Evolutionary conservation across 2,113 vertebrate genomes (phyloP).

Genomic region (Pygoscelis antarcticus): DNA sequence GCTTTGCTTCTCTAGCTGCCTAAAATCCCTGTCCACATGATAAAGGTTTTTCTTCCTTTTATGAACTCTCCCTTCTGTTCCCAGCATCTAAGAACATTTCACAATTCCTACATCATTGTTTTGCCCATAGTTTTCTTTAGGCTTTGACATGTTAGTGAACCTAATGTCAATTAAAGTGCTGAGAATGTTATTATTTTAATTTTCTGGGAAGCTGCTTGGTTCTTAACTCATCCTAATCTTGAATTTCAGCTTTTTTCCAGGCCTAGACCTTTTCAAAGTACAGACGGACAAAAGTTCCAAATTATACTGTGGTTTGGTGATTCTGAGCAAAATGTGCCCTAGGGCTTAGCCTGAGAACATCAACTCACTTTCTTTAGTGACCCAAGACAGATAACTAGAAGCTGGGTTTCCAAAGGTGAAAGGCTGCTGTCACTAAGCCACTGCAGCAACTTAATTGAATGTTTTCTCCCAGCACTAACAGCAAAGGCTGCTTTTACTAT

Average conservation of each 20-base stretch:
- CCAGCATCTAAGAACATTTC: not conserved
- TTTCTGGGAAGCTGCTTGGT: not conserved
- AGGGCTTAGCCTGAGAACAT: conserved; percentile 46
- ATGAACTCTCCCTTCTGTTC: not conserved
- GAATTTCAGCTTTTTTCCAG: not conserved
- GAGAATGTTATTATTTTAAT: not conserved
- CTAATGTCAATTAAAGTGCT: not conserved
- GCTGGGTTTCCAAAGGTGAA: conserved; percentile 48
- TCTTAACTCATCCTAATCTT: not conserved
- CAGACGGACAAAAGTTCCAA: not conserved
- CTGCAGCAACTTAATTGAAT: conserved; percentile 62
- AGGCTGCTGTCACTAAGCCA: conserved; percentile 59
- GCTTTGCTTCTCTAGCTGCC: not conserved
- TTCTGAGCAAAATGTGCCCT: conserved; percentile 34
- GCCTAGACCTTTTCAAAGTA: not conserved
- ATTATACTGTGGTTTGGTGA: conserved; percentile 19
- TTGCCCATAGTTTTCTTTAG: not conserved
- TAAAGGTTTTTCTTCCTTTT: not conserved
- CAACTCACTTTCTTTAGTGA: conserved; percentile 52
- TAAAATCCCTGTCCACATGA: not conserved
- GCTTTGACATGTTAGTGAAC: not conserved
- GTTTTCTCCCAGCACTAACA: conserved; percentile 46
- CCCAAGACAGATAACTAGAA: conserved; percentile 44
- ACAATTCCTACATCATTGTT: not conserved
- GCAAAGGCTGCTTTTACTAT: conserved; percentile 33